These are phyloP conservation scores for Drosophila borealis DNA, from an alignment of 2,888 invertebrate species.

Conservation along the genomic window DNA sequence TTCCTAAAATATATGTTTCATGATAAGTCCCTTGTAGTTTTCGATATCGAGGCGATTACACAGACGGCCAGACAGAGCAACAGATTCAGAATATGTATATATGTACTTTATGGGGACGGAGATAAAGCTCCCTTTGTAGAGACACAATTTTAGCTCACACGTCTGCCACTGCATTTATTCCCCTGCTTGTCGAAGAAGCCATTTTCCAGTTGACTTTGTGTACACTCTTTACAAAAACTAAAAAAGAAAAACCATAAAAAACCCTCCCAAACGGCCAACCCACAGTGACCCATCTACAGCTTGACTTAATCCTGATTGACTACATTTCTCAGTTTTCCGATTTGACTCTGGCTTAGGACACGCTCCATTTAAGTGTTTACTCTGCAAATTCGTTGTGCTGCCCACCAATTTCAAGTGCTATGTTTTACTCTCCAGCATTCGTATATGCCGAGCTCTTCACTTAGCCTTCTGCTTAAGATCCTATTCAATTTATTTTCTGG, in stretches of 20 bases:
- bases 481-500: slow-evolving; percentile 45
- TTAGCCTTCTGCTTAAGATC: slow-evolving; percentile 12
- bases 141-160: too few species aligned
- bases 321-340: slow-evolving; percentile 27
- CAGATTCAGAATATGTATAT: too few species aligned
- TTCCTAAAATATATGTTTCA: too few species aligned
- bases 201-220: too few species aligned
- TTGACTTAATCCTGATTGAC: slow-evolving; percentile 41
- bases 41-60: too few species aligned
- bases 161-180: too few species aligned
- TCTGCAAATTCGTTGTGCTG: slow-evolving; percentile 27
- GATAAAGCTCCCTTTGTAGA: too few species aligned
- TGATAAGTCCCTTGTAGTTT: too few species aligned
- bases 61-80: too few species aligned
- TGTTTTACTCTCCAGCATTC: slow-evolving; percentile 26
- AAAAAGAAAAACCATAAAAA: slow-evolving; percentile 1
- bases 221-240: not conserved
- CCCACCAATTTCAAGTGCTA: slow-evolving; percentile 37
- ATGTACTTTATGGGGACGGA: too few species aligned
- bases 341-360: slow-evolving; percentile 21
- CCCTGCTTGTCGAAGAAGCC: too few species aligned
- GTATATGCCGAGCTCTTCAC: slow-evolving; percentile 8
- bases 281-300: slow-evolving; percentile 15
- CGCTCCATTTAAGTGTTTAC: slow-evolving; percentile 34
- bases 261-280: not conserved